Base-by-base conservation (phyloP, 1,140 invertebrate genomes). In the Zophobas morio region DNA sequence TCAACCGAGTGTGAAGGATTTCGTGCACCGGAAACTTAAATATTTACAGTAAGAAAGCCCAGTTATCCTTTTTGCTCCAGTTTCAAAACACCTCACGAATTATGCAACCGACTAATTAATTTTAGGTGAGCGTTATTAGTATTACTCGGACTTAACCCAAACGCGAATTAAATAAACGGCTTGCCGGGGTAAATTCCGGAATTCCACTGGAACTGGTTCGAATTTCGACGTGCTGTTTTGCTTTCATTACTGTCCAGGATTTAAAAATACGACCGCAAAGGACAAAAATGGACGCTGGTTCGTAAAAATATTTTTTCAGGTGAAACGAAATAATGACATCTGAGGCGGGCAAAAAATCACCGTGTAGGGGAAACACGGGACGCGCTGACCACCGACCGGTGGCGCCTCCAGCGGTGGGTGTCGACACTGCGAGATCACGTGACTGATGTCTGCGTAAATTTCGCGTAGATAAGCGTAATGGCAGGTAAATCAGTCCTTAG, bases 121-220 rank as follows among this genome's bases (percentile, higher is more conserved):
- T 66, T 66, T 66, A 66, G 60, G 60, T 40, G 60, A 66, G 60
- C n/a, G 60, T 66, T 66, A 66, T 66, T 66, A 66, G n/a, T 66
- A 66, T 66, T 66, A 66, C 39, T 32, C 1, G 39, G 60, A 66
- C 60, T 66, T 66, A 54, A 40, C 60, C 39, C 60, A 36, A 40
- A 66, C 32, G 60, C 60, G 60, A 66, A 66, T 66, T 66, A 66
- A 66, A 66, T 66, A 66, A 66, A 66, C 8, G 60, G 60, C 20
- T 66, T 60, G 4, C 42, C 20, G 20, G 20, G 20, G 20, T 20
- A 20, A 20, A 20, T 20, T 20, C 20, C 20, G 20, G 20, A 20
- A 20, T 20, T 20, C 20, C 20, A 20, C 20, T 20, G 20, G 20
- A 20, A 20, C 20, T 20, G 20, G 20, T 20, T 20, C 20, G 20